Conservation (phyloP, 2,888 invertebrate species). For the Pyrochroa serraticornis region DNA sequence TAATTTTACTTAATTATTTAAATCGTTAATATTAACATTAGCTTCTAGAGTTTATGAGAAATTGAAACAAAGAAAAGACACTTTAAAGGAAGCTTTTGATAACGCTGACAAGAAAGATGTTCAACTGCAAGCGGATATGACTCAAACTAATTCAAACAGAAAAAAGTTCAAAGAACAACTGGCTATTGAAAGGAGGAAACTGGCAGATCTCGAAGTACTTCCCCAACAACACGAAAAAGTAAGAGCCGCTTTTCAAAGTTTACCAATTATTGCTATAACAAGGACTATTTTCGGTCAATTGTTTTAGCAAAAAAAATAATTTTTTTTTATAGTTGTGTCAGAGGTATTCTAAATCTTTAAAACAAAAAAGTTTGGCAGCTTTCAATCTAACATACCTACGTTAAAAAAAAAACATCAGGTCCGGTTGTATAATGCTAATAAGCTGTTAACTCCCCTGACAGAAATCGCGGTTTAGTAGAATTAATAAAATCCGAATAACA, state of each 20-base stretch:
- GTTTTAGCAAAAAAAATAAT: too few relatives aligned
- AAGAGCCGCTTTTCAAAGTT: too few relatives aligned
- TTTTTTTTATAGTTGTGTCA: conserved; percentile 3
- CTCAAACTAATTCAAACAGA: conserved; percentile 72
- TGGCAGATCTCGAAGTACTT: conserved; percentile 67
- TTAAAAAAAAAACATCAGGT: too few relatives aligned
- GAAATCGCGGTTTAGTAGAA: too few relatives aligned
- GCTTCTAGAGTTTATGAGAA: conserved; percentile 64
- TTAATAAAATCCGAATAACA: too few relatives aligned
- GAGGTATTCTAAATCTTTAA: too few relatives aligned
- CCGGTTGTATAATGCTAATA: too few relatives aligned
- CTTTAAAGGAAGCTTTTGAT: conserved; percentile 66
- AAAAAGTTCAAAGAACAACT: conserved; percentile 75
- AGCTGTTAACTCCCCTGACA: too few relatives aligned
- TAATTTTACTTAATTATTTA: conserved; percentile 27
- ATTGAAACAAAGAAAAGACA: conserved; percentile 65
- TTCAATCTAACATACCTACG: too few relatives aligned
- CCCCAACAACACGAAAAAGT: conserved; percentile 78
- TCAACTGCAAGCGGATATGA: conserved; percentile 69
- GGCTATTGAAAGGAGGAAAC: conserved; percentile 69
- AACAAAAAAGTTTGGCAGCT: too few relatives aligned
- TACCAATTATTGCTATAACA: not conserved
- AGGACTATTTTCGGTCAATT: too few relatives aligned
- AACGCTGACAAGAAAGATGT: conserved; percentile 70
- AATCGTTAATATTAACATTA: not conserved